phyloP scores from a whole-genome alignment of 2,113 vertebrate species.

The Aix galericulata region DNA sequence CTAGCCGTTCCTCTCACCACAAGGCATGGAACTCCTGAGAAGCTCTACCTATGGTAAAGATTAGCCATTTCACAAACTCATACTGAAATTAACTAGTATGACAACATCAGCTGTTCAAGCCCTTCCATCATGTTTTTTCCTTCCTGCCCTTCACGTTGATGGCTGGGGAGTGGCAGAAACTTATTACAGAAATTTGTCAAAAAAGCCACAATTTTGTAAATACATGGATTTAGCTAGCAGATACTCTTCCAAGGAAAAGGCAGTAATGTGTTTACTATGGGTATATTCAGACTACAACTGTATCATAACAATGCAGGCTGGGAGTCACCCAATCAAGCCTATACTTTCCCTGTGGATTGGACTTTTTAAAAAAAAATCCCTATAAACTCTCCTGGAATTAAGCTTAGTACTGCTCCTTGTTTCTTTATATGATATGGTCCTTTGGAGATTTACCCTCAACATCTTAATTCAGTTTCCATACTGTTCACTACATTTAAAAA shows the following conservation, averaged over 20 bases:
- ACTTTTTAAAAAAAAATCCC: background rate
- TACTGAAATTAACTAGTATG: background rate
- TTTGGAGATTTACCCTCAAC: background rate
- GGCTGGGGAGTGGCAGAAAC: background rate
- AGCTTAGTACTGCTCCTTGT: background rate
- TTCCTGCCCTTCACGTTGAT: rapidly evolving
- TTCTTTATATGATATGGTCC: background rate
- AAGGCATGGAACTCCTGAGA: background rate
- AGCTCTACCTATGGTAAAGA: background rate
- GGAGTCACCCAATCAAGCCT: background rate
- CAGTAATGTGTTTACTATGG: background rate
- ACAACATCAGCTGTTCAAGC: background rate
- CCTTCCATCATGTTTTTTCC: background rate
- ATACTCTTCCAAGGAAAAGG: background rate
- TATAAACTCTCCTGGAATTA: background rate
- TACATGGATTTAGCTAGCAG: background rate
- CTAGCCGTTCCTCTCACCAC: background rate
- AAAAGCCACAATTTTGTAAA: background rate
- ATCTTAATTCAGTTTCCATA: background rate
- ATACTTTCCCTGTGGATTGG: background rate
- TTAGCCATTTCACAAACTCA: background rate
- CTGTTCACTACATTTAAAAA: background rate
- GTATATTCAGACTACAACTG: background rate
- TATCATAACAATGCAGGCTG: background rate
- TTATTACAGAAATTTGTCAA: background rate